Evolutionary conservation across 2,888 invertebrate species (phyloP), one percentile per base, ranked within the genome.

Genomic region (Pterostichus niger): DNA sequence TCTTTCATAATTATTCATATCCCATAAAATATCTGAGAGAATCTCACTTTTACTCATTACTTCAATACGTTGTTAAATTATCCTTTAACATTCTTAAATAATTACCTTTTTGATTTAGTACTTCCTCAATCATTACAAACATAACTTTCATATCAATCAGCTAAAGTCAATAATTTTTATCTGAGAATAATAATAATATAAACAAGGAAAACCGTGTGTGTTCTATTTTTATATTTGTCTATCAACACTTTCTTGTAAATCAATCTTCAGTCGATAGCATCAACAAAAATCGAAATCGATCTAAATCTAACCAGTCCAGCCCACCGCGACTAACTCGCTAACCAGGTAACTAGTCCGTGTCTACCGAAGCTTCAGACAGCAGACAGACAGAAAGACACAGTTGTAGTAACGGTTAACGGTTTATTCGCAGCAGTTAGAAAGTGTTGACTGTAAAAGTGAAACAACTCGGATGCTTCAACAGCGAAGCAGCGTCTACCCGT

Each of bases 391-490:
- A 40, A 40, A 52, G n/a, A 52, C n/a, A 52, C 35, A 76, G 52
- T 76, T 76, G 49, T 40, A 77, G 44, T 76, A 49, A 49, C 61
- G 49, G 81, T 46, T 71, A 81, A 81, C 81, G 71, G 71, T 71
- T 24, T n/a, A 56, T 35, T 13, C 80, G 15, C 71, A 15, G 56
- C 52, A 17, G 80, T 80, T 80, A 80, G 80, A 80, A 80, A 80
- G 80, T 80, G 80, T 61, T 77, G 31, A 2, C 49, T 68, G 68
- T 64, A 79, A 79, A 80, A 80, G 80, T 80, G 80, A 80, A 80
- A 80, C 64, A 80, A 13, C 59, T 61, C 78, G n/a, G 40, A 40
- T 40, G 40, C 40, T 40, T 40, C 40, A 40, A 10, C 33, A 31
- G 7, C 75, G 77, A 6, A 40, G n/a, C 33, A 31, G 10, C 75